Conservation (phyloP, 2,797 vertebrate genomes). For the Lophius americanus region DNA sequence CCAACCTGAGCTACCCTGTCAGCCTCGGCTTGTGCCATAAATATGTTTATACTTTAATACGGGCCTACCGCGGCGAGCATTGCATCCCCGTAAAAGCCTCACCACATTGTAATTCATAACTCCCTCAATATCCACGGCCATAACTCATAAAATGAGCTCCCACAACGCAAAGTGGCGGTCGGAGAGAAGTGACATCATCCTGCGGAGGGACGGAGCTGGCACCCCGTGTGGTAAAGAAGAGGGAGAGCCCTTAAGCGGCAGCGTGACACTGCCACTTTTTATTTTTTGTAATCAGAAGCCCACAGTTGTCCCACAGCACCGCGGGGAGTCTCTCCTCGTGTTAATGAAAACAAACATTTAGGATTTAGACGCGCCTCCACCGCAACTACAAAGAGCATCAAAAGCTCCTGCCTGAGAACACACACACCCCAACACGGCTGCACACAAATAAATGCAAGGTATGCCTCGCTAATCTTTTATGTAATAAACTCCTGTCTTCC, state of each 20-base stretch:
- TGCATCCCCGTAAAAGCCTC: slow-evolving; percentile 62
- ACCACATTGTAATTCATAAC: slow-evolving; percentile 67
- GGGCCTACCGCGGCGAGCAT: slow-evolving; percentile 61
- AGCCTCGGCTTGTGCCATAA: slow-evolving; percentile 58
- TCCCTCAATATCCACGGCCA: slow-evolving; percentile 62
- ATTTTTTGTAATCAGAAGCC: slow-evolving; percentile 56
- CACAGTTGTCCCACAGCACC: slow-evolving; percentile 61
- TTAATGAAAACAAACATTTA: slow-evolving; percentile 77
- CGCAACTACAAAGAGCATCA: slow-evolving; percentile 69
- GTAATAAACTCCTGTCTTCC: slow-evolving; percentile 70
- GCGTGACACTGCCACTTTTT: slow-evolving; percentile 33
- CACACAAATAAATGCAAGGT: slow-evolving; percentile 64
- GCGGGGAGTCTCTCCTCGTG: slow-evolving; percentile 60
- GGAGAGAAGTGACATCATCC: slow-evolving; percentile 79
- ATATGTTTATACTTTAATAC: slow-evolving; percentile 74
- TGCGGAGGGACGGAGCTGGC: slow-evolving; percentile 64
- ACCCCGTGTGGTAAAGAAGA: slow-evolving; percentile 40
- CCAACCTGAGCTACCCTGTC: slow-evolving; percentile 56
- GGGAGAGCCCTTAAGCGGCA: slow-evolving; percentile 43
- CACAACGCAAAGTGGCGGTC: slow-evolving; percentile 55
- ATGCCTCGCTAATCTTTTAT: slow-evolving; percentile 71
- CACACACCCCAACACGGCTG: slow-evolving; percentile 56
- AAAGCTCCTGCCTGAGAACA: slow-evolving; percentile 60
- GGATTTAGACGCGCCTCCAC: slow-evolving; percentile 49
- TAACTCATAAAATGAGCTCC: slow-evolving; percentile 64